Conservation (phyloP, 2,888 invertebrate species). For the Cryptocephalus primarius region DNA sequence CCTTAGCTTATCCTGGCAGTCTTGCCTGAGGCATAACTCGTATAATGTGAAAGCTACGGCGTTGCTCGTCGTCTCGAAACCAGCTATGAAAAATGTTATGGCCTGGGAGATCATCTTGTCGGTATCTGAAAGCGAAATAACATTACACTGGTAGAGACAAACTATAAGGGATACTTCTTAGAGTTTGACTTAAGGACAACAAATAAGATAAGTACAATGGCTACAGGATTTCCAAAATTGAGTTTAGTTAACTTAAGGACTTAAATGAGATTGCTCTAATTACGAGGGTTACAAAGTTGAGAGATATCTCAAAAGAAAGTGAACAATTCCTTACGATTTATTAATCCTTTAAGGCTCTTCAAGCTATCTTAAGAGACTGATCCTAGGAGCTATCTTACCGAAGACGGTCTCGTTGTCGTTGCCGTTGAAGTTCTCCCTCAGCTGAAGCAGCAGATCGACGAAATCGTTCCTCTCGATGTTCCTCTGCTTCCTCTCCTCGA, state of each 20-base stretch:
- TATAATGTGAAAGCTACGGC: slow-evolving; percentile 37
- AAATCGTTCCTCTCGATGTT: slow-evolving; percentile 34
- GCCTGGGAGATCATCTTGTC: slow-evolving; percentile 35
- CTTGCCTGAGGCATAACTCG: slow-evolving; percentile 35
- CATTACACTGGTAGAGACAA: neutral
- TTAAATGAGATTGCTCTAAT: no score
- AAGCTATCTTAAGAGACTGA: no score
- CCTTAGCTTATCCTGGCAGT: slow-evolving; percentile 38
- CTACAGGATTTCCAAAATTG: no score
- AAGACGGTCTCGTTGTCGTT: slow-evolving; percentile 9
- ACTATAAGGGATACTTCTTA: no score
- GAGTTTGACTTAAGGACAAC: no score
- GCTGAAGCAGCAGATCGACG: slow-evolving; percentile 35
- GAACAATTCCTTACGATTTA: no score
- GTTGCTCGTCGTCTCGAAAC: slow-evolving; percentile 43
- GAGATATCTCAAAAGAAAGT: no score
- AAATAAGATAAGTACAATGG: no score
- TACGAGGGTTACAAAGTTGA: no score
- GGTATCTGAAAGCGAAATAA: slow-evolving; percentile 21
- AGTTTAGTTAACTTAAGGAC: no score
- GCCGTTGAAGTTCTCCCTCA: slow-evolving; percentile 24
- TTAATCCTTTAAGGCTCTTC: no score
- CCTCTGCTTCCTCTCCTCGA: slow-evolving; percentile 23
- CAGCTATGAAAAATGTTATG: slow-evolving; percentile 42
- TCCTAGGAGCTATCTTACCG: slow-evolving; percentile 14